These are phyloP conservation scores for Metallyticus violacea DNA, from an alignment of 2,888 invertebrate genomes.

Conservation along the genomic window DNA sequence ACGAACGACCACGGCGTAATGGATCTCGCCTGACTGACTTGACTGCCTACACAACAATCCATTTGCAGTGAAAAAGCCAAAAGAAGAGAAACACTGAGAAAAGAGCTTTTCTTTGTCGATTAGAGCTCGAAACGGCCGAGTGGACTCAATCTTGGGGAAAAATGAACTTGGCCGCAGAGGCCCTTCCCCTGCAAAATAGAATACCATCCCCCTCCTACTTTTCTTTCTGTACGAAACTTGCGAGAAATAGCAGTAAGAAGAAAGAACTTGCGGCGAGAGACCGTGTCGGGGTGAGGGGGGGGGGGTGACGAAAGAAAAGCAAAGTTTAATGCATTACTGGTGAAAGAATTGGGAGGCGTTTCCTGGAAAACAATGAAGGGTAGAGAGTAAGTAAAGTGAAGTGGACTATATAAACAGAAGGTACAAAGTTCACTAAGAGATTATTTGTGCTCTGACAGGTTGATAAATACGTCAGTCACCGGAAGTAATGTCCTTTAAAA, in stretches of 20 bases:
- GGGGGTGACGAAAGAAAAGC: not conserved
- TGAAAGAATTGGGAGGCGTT: not conserved
- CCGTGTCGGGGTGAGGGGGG: not conserved
- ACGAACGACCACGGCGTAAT: constrained; percentile 28
- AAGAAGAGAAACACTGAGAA: constrained; percentile 22
- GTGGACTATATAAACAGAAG: not conserved
- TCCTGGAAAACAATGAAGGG: not conserved
- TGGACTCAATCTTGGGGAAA: constrained; percentile 33
- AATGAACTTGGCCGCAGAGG: constrained; percentile 14
- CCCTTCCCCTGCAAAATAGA: not conserved
- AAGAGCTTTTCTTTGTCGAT: constrained; percentile 36
- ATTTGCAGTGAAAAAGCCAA: constrained; percentile 26
- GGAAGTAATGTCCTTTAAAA: not conserved
- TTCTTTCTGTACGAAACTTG: not conserved
- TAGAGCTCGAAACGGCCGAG: constrained; percentile 29
- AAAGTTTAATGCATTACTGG: not conserved
- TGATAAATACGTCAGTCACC: not conserved
- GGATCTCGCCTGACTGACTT: constrained; percentile 22
- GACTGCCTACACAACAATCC: constrained; percentile 13
- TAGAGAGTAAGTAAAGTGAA: not conserved
- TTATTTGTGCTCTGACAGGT: not conserved
- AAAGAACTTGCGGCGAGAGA: not conserved
- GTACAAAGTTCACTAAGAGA: too few relatives aligned
- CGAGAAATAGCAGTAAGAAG: not conserved
- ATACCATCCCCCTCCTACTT: not conserved